These are phyloP conservation scores for Belonocnema kinseyi DNA, from an alignment of 1,140 invertebrate genomes.

Conservation along the genomic window DNA sequence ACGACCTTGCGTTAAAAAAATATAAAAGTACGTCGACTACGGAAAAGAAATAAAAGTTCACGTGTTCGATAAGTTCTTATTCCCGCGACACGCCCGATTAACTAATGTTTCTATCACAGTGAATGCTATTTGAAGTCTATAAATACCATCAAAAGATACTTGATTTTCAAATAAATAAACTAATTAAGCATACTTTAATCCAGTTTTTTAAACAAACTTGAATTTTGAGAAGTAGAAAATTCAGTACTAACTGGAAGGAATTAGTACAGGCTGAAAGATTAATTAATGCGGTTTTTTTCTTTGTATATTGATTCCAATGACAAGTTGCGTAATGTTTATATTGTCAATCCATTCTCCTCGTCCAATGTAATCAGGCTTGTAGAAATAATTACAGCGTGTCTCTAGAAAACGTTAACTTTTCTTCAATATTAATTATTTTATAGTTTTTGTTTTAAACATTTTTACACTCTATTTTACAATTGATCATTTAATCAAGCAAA, in stretches of 20 bases:
- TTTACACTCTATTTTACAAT: no score
- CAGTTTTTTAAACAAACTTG: no score
- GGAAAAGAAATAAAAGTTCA: slow-evolving; percentile 6
- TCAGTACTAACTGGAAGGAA: background rate
- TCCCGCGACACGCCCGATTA: background rate
- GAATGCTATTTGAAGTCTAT: background rate
- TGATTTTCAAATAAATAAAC: no score
- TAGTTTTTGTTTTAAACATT: background rate
- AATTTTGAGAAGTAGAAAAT: background rate
- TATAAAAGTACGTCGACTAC: background rate
- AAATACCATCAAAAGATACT: no score
- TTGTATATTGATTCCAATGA: background rate
- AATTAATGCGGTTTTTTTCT: background rate
- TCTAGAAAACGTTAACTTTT: background rate
- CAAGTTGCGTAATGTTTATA: slow-evolving; percentile 3
- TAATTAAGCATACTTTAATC: no score
- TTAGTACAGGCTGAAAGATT: background rate
- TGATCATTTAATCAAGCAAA: no score
- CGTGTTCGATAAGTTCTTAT: slow-evolving; percentile 14
- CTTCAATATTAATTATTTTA: background rate
- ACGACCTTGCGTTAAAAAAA: slow-evolving; percentile 1
- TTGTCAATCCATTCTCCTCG: background rate
- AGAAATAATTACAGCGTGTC: background rate
- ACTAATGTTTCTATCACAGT: background rate
- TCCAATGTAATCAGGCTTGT: background rate